phyloP scores from a whole-genome alignment of 1,140 invertebrate genomes.

The Zelostemma sp. region DNA sequence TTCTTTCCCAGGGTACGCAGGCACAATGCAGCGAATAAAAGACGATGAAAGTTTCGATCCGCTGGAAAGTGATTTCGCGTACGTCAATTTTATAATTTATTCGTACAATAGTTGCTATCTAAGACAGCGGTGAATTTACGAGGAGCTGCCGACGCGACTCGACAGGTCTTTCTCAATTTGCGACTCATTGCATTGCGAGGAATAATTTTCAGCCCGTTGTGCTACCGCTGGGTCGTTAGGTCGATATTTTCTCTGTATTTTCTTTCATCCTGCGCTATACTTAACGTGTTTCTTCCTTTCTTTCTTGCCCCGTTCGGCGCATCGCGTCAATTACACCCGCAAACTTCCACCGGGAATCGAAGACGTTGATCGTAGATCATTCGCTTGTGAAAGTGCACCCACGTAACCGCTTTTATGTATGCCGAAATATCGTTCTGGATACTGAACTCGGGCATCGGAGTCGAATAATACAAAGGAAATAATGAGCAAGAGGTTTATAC shows the following conservation, averaged over 20 bases:
- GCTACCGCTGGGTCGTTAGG: constrained; percentile 7
- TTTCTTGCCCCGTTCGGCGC: not conserved
- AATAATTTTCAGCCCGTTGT: constrained; percentile 28
- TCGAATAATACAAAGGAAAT: too few species aligned
- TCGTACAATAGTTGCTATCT: constrained; percentile 22
- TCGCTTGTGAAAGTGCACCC: constrained; percentile 26
- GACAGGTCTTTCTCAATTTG: constrained; percentile 41
- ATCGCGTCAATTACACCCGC: constrained; percentile 26
- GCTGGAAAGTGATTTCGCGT: too few species aligned
- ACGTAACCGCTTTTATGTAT: constrained; percentile 2
- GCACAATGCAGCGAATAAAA: too few species aligned
- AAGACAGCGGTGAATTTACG: constrained; percentile 32
- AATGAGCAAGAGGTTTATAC: too few species aligned
- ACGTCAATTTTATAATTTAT: constrained; percentile 35
- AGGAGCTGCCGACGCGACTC: constrained; percentile 22
- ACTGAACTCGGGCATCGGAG: too few species aligned
- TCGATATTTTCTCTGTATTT: constrained; percentile 23
- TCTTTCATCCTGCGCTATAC: constrained; percentile 25
- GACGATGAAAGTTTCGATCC: too few species aligned
- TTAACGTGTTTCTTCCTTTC: constrained; percentile 29
- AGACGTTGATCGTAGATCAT: constrained; percentile 5
- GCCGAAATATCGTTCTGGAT: constrained; percentile 1
- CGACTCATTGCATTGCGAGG: constrained; percentile 34
- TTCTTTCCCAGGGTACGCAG: too few species aligned
- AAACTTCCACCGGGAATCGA: constrained; percentile 27